Base-by-base conservation (phyloP, 1,140 invertebrate species). In the Eupristina koningsbergeri region DNA sequence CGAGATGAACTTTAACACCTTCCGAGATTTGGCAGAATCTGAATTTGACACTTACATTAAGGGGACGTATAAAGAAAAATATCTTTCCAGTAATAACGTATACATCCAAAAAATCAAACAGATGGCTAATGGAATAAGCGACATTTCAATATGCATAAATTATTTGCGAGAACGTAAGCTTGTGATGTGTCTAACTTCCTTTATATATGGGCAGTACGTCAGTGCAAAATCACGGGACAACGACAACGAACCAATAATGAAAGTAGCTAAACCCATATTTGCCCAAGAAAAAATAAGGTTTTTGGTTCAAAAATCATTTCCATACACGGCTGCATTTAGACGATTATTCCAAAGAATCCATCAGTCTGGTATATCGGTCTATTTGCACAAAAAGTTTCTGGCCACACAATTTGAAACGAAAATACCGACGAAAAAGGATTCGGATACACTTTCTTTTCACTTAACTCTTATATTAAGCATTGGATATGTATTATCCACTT, bases 231-330 rank as follows among this genome's bases (percentile, higher is more conserved):
- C 26, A 3, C 36, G 1, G 1, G 67, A 71, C 19, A 13, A n/a
- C 9, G 17, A 69, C 22, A 19, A 13, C 3, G 41, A 19, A 41
- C 67, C 67, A 39, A 11, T 71, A 71, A 71, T 71, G 39, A 71
- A 71, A 71, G 17, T n/a, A n/a, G 36, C 67, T 9, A 1, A 26
- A 8, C 67, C 36, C 22, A 71, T 71, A 71, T 71, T 71, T 71
- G 67, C 67, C 3, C 36, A 71, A n/a, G 67, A 71, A 71, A 71
- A 71, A 41, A 41, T 71, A 71, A 71, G 67, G 17, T 71, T 71
- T 31, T 22, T 71, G n/a, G 19, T 9, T n/a, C 34, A 71, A 41
- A 71, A 41, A 15, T 71, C 39, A 41, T 71, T 41, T 17, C 67
- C 67, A 2, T 71, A 41, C 22, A 26, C 11, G 0, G 22, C 17